Conservation (phyloP, 2,888 invertebrate genomes). For the Helleia helle region DNA sequence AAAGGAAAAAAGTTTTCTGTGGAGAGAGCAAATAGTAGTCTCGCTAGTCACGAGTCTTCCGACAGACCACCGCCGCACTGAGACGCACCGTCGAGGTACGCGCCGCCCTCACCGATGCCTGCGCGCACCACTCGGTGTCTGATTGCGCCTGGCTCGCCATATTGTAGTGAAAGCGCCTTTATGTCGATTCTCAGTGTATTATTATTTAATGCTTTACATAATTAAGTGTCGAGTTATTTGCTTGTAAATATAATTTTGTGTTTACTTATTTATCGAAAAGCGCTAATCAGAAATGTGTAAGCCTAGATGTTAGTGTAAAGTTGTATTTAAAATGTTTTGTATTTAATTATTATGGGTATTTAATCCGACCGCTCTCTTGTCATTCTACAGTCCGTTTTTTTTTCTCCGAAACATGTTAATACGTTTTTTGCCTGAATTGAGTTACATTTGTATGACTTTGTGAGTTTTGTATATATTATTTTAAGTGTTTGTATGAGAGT, state of each 20-base stretch:
- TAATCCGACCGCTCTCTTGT: slow-evolving; percentile 70
- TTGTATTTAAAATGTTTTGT: slow-evolving; percentile 69
- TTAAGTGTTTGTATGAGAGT: slow-evolving; percentile 66
- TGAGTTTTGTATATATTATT: slow-evolving; percentile 70
- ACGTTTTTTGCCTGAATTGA: slow-evolving; percentile 28
- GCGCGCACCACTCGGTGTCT: slow-evolving; percentile 24
- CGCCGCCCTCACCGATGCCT: neutral
- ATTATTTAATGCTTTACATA: slow-evolving; percentile 70
- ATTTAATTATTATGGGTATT: slow-evolving; percentile 69
- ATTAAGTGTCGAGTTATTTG: slow-evolving; percentile 65
- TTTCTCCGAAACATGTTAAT: slow-evolving; percentile 30
- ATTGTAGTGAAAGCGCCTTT: slow-evolving; percentile 65
- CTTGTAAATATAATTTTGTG: slow-evolving; percentile 70
- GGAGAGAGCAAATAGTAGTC: slow-evolving; percentile 63
- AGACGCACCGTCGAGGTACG: neutral
- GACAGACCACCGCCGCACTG: slow-evolving; percentile 60
- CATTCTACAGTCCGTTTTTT: slow-evolving; percentile 49
- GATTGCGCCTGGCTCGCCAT: slow-evolving; percentile 58
- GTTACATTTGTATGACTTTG: slow-evolving; percentile 59
- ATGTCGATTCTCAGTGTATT: slow-evolving; percentile 74
- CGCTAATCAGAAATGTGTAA: slow-evolving; percentile 63
- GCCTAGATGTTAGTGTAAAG: slow-evolving; percentile 71
- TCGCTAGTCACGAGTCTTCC: slow-evolving; percentile 61
- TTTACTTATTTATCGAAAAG: slow-evolving; percentile 71
- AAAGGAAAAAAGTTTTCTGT: slow-evolving; percentile 69